phyloP scores from a whole-genome alignment of 2,113 vertebrate species.

The Coregonus clupeaformis region DNA sequence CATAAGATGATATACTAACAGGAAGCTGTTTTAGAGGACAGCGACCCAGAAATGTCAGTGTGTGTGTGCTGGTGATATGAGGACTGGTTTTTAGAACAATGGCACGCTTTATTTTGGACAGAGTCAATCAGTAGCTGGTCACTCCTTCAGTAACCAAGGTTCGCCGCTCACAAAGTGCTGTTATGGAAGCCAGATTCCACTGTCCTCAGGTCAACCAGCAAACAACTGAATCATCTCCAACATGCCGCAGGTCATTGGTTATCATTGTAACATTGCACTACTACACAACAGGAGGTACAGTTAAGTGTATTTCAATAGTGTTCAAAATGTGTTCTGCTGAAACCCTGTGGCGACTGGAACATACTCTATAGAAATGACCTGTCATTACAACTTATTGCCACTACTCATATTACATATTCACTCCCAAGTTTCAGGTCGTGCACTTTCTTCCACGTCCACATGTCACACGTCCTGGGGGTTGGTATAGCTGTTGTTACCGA shows the following conservation, averaged over 20 bases:
- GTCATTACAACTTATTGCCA: background rate
- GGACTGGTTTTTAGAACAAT: background rate
- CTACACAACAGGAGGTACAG: constrained; percentile 11
- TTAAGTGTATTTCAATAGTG: background rate
- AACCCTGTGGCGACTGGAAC: background rate
- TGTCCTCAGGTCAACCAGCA: background rate
- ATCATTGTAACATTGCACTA: background rate
- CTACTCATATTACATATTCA: background rate
- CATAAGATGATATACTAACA: background rate
- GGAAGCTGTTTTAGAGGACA: background rate
- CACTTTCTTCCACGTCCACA: background rate
- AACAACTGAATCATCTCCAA: background rate
- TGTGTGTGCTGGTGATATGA: background rate
- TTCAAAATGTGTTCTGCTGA: background rate
- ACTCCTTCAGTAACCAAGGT: constrained; percentile 29
- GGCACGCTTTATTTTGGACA: background rate
- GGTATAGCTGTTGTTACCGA: background rate
- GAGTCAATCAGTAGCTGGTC: constrained; percentile 31
- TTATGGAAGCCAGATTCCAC: constrained; percentile 41
- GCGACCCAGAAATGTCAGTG: background rate
- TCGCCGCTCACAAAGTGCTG: constrained; percentile 16
- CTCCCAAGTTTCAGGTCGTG: background rate
- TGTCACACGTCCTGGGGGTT: background rate
- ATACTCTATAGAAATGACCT: background rate
- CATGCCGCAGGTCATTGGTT: too few relatives aligned